phyloP scores from a whole-genome alignment of 2,797 vertebrate species.

The Neomorphus geoffroyi region DNA sequence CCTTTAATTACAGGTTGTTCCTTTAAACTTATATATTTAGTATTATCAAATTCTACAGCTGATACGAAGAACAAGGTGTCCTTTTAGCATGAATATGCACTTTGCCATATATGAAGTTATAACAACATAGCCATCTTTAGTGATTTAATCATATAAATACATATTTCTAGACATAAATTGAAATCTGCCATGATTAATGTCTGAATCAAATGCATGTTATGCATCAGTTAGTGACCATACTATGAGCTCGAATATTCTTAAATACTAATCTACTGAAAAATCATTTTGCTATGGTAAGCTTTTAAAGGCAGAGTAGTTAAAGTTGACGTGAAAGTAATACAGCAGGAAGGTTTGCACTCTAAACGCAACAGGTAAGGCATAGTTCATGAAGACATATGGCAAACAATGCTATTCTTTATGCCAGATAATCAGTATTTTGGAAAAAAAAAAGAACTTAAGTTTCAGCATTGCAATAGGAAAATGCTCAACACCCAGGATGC shows the following conservation, averaged over 20 bases:
- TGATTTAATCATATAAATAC: not conserved
- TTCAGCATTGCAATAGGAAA: not conserved
- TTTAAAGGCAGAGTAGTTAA: slow-evolving; percentile 13
- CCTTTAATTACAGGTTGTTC: not conserved
- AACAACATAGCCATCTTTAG: not conserved
- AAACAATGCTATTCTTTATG: not conserved
- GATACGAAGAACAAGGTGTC: not conserved
- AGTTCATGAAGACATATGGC: not conserved
- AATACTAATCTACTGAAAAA: not conserved
- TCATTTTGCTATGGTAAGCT: not conserved
- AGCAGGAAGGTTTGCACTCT: not conserved
- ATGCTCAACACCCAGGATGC: not conserved
- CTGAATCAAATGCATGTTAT: not conserved
- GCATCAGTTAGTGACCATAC: not conserved
- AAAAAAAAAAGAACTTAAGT: not conserved
- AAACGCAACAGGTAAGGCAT: not conserved
- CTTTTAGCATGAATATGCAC: not conserved
- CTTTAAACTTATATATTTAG: not conserved
- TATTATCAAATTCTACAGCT: not conserved
- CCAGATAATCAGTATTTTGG: not conserved
- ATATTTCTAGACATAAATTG: not conserved
- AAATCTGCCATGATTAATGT: not conserved
- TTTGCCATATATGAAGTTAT: not conserved
- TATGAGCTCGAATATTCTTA: not conserved
- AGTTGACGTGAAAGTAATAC: not conserved